These are phyloP conservation scores for Etia nguti DNA, from an alignment of 2,113 vertebrate species.

Conservation along the genomic window DNA sequence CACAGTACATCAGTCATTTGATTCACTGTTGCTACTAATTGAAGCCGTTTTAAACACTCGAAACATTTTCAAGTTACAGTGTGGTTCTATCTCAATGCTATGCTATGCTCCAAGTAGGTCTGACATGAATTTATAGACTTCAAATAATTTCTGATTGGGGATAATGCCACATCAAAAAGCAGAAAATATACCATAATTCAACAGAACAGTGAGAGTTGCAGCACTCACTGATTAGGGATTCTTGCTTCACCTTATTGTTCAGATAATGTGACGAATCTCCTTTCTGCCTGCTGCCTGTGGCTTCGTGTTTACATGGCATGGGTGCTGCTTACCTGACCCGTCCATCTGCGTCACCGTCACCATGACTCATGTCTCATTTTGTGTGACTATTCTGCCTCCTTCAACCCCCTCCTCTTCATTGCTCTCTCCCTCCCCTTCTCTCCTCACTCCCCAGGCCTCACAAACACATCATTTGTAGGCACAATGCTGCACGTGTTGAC, in stretches of 20 bases:
- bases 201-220: neutral
- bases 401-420: neutral
- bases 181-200: neutral
- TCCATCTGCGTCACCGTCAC: constrained; percentile 27
- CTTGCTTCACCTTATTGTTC: neutral
- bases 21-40: neutral
- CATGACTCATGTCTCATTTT: constrained; percentile 46
- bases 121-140: neutral
- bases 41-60: neutral
- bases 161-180: neutral
- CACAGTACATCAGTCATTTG: neutral
- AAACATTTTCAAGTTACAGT: neutral
- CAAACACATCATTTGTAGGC: neutral
- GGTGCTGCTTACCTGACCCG: constrained; percentile 18
- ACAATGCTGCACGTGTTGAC: neutral
- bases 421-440: neutral
- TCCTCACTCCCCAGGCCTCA: neutral
- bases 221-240: neutral
- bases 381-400: constrained; percentile 28
- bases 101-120: neutral
- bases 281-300: neutral
- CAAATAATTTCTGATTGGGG: neutral
- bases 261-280: neutral
- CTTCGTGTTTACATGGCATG: neutral
- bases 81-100: neutral